Evolutionary conservation across 2,888 invertebrate genomes (phyloP).

Genomic region (Latrodectus hesperus): DNA sequence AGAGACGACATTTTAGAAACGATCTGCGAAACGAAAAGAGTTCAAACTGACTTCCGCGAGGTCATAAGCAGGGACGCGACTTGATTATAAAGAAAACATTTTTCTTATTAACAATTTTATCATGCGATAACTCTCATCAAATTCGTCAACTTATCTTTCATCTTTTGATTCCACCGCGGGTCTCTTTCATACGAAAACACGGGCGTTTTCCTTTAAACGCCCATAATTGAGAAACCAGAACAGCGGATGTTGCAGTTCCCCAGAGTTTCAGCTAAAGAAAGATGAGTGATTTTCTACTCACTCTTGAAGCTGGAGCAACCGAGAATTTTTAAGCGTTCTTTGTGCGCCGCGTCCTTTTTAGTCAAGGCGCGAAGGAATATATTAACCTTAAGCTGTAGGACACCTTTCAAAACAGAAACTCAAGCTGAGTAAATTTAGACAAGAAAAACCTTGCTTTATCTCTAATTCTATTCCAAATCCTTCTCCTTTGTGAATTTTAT

Average conservation of each 20-base stretch:
- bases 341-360: neutral
- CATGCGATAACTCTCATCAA: too few species aligned
- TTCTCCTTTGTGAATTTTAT: too few species aligned
- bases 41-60: too few species aligned
- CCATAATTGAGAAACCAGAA: constrained; percentile 2
- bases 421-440: too few species aligned
- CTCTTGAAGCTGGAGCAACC: neutral
- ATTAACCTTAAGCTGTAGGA: neutral
- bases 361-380: neutral
- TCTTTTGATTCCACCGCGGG: neutral
- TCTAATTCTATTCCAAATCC: too few species aligned
- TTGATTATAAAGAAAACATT: too few species aligned
- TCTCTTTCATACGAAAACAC: neutral
- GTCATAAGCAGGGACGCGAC: too few species aligned
- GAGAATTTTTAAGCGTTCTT: neutral
- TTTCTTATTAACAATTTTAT: too few species aligned
- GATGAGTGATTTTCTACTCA: neutral
- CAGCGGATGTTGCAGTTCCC: constrained; percentile 1
- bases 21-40: too few species aligned
- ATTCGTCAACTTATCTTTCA: neutral
- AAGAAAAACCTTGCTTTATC: too few species aligned
- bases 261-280: neutral
- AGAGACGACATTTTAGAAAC: too few species aligned
- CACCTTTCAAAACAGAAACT: neutral
- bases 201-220: neutral